These are phyloP conservation scores for Platanista minor DNA, from an alignment of 2,113 vertebrate genomes.

Conservation along the genomic window DNA sequence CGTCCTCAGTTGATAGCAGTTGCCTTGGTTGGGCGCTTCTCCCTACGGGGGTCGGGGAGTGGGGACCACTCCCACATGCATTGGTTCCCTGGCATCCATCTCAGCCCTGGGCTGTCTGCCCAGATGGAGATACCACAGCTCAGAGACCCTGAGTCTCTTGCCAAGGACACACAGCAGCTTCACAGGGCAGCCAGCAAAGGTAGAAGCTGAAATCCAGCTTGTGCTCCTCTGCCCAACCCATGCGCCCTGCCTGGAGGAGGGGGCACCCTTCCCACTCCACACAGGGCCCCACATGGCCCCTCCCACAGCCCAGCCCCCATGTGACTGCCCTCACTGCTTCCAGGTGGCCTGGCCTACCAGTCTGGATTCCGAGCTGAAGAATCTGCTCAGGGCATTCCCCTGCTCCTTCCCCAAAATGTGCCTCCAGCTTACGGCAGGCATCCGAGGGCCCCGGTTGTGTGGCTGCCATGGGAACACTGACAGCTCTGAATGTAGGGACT, in stretches of 20 bases:
- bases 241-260: not conserved
- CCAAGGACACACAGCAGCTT: not conserved
- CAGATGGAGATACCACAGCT: not conserved
- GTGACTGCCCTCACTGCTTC: not conserved
- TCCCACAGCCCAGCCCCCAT: accelerated
- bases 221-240: not conserved
- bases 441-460: accelerated
- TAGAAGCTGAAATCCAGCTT: not conserved
- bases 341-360: accelerated
- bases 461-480: accelerated
- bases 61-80: accelerated
- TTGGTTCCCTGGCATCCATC: not conserved
- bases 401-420: accelerated
- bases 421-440: not conserved
- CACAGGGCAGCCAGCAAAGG: not conserved
- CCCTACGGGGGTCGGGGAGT: accelerated
- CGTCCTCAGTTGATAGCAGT: accelerated
- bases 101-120: not conserved
- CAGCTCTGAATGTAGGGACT: not conserved
- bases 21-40: accelerated
- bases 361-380: not conserved
- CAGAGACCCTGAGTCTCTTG: not conserved
- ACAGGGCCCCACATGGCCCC: not conserved
- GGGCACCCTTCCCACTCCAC: accelerated
- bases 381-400: not conserved